phyloP scores from a whole-genome alignment of 2,888 invertebrate genomes.

The Lissonota sp. region DNA sequence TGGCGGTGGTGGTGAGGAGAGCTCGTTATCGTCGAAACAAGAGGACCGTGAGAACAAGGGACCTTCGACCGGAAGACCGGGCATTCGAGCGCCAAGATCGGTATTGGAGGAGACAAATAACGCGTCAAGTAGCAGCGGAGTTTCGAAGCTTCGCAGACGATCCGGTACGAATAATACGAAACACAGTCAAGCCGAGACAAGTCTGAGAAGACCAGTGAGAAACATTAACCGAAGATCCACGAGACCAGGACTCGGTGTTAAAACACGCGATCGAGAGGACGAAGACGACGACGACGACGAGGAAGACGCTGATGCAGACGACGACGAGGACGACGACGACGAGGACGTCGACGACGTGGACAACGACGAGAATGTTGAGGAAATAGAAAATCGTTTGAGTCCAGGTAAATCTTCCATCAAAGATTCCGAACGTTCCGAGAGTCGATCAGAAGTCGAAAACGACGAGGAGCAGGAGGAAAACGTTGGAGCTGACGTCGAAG shows the following conservation, averaged over 20 bases:
- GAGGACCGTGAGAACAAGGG: conserved; percentile 82
- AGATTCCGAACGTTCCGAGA: conserved; percentile 51
- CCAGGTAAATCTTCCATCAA: conserved; percentile 39
- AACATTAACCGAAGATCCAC: conserved; percentile 58
- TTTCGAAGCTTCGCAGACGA: conserved; percentile 78
- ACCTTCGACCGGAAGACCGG: conserved; percentile 76
- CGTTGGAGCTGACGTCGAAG: conserved; percentile 45
- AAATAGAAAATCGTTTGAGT: conserved; percentile 46
- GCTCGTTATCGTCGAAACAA: conserved; percentile 74
- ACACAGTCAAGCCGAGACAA: conserved; percentile 65
- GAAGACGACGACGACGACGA: conserved; percentile 15
- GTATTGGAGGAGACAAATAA: conserved; percentile 80
- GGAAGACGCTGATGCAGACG: conserved; percentile 30
- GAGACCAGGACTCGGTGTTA: conserved; percentile 52
- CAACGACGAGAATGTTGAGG: conserved; percentile 12
- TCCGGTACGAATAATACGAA: conserved; percentile 73
- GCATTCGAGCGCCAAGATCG: conserved; percentile 77
- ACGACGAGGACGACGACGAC: conserved; percentile 43
- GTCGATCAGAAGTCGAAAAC: conserved; percentile 53
- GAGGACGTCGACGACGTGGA: conserved; percentile 35
- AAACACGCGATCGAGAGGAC: conserved; percentile 48
- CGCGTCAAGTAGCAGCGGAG: conserved; percentile 73
- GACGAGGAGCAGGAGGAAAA: conserved; percentile 60
- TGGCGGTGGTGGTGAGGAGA: conserved; percentile 55
- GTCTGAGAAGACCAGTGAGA: conserved; percentile 71